These are phyloP conservation scores for Lumbricus terrestris DNA, from an alignment of 2,888 invertebrate species.

Conservation along the genomic window DNA sequence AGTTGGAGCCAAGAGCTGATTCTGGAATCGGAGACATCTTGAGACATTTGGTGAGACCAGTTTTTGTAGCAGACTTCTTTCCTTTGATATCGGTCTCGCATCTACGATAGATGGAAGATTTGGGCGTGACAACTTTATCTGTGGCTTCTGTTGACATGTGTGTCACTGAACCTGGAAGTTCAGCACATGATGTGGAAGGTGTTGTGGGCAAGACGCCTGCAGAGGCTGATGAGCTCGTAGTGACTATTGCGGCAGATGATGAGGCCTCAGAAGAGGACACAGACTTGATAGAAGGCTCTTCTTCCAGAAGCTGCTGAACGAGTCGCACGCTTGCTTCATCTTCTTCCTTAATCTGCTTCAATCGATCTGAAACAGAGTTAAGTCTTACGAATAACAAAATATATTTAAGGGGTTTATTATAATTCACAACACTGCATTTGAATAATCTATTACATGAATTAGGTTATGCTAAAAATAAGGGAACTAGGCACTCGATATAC, in stretches of 20 bases:
- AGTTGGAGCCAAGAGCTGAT: neutral
- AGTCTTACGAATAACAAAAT: too few species aligned
- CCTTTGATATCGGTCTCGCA: neutral
- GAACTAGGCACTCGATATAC: too few species aligned
- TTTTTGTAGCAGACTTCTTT: neutral
- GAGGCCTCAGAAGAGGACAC: neutral
- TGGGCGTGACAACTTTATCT: neutral
- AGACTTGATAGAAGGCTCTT: too few species aligned
- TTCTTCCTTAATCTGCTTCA: conserved; percentile 62
- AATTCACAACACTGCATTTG: too few species aligned
- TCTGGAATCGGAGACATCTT: neutral
- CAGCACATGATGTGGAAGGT: neutral
- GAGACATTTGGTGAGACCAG: neutral
- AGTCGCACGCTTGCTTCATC: conserved; percentile 65
- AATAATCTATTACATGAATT: too few species aligned
- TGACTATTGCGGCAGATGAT: neutral
- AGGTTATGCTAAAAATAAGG: too few species aligned
- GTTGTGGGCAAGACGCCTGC: neutral
- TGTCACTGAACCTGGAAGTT: neutral
- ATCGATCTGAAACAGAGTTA: too few species aligned
- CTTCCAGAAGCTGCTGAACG: conserved; percentile 61
- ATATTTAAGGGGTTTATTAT: too few species aligned
- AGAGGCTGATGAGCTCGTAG: too few species aligned
- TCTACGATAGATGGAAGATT: neutral
- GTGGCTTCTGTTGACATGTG: neutral